Percentiles rank a stretch among this genome's conserved stretches.
Conservation (phyloP, 2,888 invertebrate species). For the Andrena bicolor region DNA sequence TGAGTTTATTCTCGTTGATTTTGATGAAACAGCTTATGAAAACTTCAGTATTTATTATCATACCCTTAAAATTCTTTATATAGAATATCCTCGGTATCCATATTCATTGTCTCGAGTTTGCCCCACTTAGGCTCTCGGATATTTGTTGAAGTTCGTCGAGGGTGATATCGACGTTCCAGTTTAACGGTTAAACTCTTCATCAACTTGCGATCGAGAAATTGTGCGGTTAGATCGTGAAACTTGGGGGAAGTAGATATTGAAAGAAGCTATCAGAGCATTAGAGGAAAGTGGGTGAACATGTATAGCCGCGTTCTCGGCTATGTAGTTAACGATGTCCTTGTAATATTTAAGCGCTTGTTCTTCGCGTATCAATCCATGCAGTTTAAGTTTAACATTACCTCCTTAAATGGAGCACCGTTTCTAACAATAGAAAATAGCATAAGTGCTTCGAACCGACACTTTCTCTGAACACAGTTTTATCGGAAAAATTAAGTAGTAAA, state of each 20-base stretch:
- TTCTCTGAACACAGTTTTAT: no score
- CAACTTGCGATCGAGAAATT: conserved; percentile 56
- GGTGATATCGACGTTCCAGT: conserved; percentile 55
- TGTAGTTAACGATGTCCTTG: conserved; percentile 12
- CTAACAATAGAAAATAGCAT: neutral
- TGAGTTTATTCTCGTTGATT: neutral
- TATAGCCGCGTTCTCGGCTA: conserved; percentile 22
- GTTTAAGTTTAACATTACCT: neutral
- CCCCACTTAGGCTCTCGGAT: conserved; percentile 17
- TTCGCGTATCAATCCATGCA: neutral
- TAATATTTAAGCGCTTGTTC: conserved; percentile 8
- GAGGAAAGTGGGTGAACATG: conserved; percentile 50
- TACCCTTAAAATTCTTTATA: no score
- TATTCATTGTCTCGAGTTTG: conserved; percentile 27
- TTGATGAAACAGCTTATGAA: no score
- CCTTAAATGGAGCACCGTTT: neutral
- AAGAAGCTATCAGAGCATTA: conserved; percentile 61
- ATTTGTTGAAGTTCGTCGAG: conserved; percentile 46
- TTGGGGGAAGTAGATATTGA: conserved; percentile 49
- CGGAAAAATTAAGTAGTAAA: no score
- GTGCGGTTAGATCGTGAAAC: conserved; percentile 53
- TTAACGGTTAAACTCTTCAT: conserved; percentile 59
- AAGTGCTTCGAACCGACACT: neutral
- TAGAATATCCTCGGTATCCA: no score
- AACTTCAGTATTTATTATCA: no score